Conservation (phyloP, 2,113 vertebrate species). For the Chaetorhynchus papuensis region DNA sequence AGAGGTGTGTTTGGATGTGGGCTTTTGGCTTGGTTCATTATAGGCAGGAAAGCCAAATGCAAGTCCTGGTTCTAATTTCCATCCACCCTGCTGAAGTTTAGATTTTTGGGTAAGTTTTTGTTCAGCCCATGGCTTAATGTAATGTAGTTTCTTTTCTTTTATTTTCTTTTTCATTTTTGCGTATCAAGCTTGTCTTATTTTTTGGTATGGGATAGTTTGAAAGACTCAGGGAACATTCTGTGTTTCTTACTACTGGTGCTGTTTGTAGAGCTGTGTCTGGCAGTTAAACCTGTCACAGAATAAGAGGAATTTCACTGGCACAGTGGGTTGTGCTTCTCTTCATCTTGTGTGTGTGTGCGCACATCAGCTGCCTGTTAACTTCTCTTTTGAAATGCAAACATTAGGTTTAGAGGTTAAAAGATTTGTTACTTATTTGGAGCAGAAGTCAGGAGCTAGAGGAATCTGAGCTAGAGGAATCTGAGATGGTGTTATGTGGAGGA, state of each 20-base stretch:
- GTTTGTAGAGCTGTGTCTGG: not conserved
- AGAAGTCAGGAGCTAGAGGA: not conserved
- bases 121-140: not conserved
- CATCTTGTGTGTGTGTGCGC: not conserved
- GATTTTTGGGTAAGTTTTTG: not conserved
- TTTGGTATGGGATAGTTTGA: not conserved
- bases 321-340: not conserved
- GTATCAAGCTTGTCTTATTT: not conserved
- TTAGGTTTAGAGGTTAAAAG: not conserved
- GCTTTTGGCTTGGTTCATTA: not conserved
- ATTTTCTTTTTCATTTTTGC: not conserved
- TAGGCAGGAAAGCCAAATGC: not conserved
- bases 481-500: not conserved
- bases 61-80: constrained; percentile 40
- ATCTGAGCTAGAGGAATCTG: not conserved
- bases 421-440: not conserved
- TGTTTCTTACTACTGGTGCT: not conserved
- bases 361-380: not conserved
- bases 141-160: not conserved
- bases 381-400: not conserved
- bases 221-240: not conserved
- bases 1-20: constrained; percentile 1
- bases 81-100: not conserved
- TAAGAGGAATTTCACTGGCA: not conserved
- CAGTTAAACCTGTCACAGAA: not conserved